Conservation (phyloP, 2,113 vertebrate species). For the Silurus glanis region DNA sequence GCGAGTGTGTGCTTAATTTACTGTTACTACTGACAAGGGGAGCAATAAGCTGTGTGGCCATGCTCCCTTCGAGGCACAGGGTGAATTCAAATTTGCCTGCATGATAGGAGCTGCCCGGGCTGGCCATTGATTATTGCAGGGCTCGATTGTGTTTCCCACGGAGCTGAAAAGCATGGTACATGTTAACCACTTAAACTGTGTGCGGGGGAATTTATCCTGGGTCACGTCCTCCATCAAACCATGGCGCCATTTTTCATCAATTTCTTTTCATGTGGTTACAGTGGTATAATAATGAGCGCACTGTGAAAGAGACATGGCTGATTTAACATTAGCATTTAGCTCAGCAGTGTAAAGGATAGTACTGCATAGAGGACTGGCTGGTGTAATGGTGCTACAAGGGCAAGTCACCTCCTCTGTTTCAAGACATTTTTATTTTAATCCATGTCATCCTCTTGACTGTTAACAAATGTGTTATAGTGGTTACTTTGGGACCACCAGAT, state of each 20-base stretch:
- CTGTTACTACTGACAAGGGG: conserved; percentile 19
- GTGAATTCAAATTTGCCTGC: conserved; percentile 32
- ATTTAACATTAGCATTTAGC: background rate
- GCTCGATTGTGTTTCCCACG: background rate
- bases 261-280: background rate
- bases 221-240: conserved; percentile 21
- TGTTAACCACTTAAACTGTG: conserved; percentile 29
- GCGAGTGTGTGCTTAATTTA: conserved; percentile 13
- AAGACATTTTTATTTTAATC: background rate
- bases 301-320: background rate
- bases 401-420: background rate
- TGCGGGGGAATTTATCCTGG: background rate
- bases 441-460: background rate
- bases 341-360: background rate
- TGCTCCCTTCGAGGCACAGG: conserved; percentile 6
- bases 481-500: background rate
- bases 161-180: conserved; percentile 13
- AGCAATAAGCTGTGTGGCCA: conserved; percentile 26
- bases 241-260: background rate
- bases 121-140: conserved; percentile 32
- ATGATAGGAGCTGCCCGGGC: background rate
- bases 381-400: background rate
- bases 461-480: background rate
- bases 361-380: background rate
- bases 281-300: background rate